These are phyloP conservation scores for Emydura subglobosa DNA, from an alignment of 2,113 vertebrate species.

Conservation along the genomic window DNA sequence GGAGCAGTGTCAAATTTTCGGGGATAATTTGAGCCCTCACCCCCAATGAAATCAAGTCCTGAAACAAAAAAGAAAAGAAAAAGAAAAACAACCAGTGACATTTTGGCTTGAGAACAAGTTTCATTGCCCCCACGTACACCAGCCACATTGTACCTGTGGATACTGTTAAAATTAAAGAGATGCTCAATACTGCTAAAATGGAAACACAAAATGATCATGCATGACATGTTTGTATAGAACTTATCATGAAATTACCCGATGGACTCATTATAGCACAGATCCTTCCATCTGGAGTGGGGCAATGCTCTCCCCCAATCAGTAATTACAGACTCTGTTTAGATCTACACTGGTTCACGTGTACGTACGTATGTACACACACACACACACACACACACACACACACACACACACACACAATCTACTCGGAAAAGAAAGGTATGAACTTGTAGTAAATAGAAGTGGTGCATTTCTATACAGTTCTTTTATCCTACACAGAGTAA, in stretches of 20 bases:
- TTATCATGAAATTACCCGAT: background rate
- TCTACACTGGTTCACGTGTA: background rate
- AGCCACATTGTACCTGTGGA: slow-evolving; percentile 76
- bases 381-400: too few species aligned
- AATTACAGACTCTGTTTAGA: background rate
- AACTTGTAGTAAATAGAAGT: background rate
- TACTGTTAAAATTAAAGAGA: slow-evolving; percentile 64
- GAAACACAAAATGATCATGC: slow-evolving; percentile 30
- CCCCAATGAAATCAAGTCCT: slow-evolving; percentile 94
- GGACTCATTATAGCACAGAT: background rate
- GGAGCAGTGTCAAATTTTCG: slow-evolving; percentile 94
- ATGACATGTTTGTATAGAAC: background rate
- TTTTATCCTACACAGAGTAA: background rate
- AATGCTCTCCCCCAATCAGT: background rate
- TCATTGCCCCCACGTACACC: slow-evolving; percentile 24
- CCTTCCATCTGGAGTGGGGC: background rate
- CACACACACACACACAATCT: background rate
- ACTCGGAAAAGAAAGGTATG: background rate
- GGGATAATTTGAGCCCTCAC: slow-evolving; percentile 93
- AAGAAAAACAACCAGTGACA: slow-evolving; percentile 78
- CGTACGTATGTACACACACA: too few species aligned
- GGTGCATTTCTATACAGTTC: background rate
- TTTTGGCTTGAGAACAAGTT: slow-evolving; percentile 53
- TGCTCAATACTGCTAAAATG: background rate
- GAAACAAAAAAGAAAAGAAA: slow-evolving; percentile 78